phyloP scores from a whole-genome alignment of 2,888 invertebrate genomes.

The Stomorhina lunata region DNA sequence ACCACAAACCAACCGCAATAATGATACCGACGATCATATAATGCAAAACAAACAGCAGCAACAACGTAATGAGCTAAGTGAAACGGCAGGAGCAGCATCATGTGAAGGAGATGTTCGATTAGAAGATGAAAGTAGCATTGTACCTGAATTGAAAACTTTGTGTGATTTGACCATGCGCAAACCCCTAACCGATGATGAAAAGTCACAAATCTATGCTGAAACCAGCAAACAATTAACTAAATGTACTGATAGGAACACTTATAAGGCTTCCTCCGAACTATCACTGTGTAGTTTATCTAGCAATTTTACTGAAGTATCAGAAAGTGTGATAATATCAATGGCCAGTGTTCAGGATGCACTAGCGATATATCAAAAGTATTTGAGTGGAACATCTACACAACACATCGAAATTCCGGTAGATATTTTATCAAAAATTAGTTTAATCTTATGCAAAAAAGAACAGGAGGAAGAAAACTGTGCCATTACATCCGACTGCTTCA shows the following conservation, averaged over 20 bases:
- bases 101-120: slow-evolving; percentile 37
- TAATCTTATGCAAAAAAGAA: slow-evolving; percentile 73
- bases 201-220: slow-evolving; percentile 78
- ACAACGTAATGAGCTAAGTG: neutral
- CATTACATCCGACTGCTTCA: slow-evolving; percentile 84
- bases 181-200: slow-evolving; percentile 79
- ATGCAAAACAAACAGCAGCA: slow-evolving; percentile 42
- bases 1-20: neutral
- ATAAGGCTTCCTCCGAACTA: slow-evolving; percentile 62
- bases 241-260: slow-evolving; percentile 45
- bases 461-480: slow-evolving; percentile 38
- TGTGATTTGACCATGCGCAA: slow-evolving; percentile 79
- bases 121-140: slow-evolving; percentile 69
- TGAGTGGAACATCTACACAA: slow-evolving; percentile 75
- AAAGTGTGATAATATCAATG: slow-evolving; percentile 58
- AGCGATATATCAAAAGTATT: slow-evolving; percentile 79
- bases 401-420: slow-evolving; percentile 76
- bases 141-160: slow-evolving; percentile 78
- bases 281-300: slow-evolving; percentile 62
- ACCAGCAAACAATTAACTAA: slow-evolving; percentile 74
- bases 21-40: slow-evolving; percentile 53
- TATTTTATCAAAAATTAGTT: slow-evolving; percentile 77
- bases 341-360: slow-evolving; percentile 78
- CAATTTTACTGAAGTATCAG: slow-evolving; percentile 49
- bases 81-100: slow-evolving; percentile 5